Conservation (phyloP, 1,140 invertebrate genomes). For the Sycophaga agraensis region DNA sequence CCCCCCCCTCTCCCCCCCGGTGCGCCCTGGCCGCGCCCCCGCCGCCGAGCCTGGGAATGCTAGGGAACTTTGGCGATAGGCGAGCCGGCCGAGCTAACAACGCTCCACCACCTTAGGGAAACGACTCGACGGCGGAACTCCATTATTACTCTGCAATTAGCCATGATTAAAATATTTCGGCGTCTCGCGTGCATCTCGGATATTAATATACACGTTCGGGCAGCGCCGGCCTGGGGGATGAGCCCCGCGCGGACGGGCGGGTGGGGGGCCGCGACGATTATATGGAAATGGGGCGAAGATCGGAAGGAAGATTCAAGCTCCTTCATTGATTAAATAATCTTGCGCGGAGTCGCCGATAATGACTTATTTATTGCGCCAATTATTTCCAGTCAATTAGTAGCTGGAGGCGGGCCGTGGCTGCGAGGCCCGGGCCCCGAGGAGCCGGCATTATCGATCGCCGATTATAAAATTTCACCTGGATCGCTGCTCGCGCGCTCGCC, state of each 20-base stretch:
- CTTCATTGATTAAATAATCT: constrained; percentile 56
- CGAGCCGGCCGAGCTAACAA: background rate
- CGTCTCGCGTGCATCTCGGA: constrained; percentile 55
- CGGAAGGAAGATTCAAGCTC: constrained; percentile 45
- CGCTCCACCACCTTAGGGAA: constrained; percentile 15
- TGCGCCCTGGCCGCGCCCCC: too few relatives aligned
- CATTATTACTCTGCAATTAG: constrained; percentile 60
- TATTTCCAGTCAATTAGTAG: constrained; percentile 50
- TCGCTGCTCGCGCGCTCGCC: constrained; percentile 36
- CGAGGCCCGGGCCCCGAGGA: constrained; percentile 13
- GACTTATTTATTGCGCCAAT: constrained; percentile 58
- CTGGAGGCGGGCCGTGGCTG: too few relatives aligned
- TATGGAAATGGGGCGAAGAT: constrained; percentile 36
- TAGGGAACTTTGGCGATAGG: constrained; percentile 2
- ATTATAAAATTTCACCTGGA: constrained; percentile 37
- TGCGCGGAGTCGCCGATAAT: constrained; percentile 48
- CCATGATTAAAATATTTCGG: constrained; percentile 60
- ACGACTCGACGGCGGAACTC: constrained; percentile 46
- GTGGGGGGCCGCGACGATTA: constrained; percentile 13
- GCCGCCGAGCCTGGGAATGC: constrained; percentile 5
- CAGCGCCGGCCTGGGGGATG: constrained; percentile 32
- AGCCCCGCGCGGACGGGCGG: constrained; percentile 31
- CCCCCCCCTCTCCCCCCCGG: background rate
- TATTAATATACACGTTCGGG: constrained; percentile 55
- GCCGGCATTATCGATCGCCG: constrained; percentile 30